Evolutionary conservation across 2,888 invertebrate species (phyloP).

Genomic region (Pachycephus smyrnensis): DNA sequence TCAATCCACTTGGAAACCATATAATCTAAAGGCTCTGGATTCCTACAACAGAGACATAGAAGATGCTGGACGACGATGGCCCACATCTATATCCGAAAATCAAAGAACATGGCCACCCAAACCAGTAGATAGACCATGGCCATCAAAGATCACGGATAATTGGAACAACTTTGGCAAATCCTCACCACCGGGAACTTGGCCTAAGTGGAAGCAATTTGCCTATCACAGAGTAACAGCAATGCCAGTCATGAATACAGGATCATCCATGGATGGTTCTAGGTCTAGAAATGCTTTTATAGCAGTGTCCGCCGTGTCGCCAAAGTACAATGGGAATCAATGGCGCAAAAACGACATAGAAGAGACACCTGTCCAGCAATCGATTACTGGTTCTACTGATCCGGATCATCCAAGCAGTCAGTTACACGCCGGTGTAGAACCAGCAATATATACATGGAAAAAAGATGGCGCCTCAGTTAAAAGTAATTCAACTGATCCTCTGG

Average conservation of each 20-base stretch:
- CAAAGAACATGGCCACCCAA: conserved; percentile 32
- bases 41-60: conserved; percentile 18
- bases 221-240: conserved; percentile 58
- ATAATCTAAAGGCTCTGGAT: conserved; percentile 36
- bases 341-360: conserved; percentile 58
- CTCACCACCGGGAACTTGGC: conserved; percentile 44
- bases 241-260: conserved; percentile 50
- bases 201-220: conserved; percentile 61
- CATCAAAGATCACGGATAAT: conserved; percentile 38
- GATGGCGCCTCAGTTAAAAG: conserved; percentile 29
- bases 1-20: conserved; percentile 49
- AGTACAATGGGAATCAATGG: conserved; percentile 55
- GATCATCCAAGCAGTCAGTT: conserved; percentile 49
- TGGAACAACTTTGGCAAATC: conserved; percentile 47
- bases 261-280: conserved; percentile 39
- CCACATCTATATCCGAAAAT: conserved; percentile 2
- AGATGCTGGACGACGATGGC: conserved; percentile 28
- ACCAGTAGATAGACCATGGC: conserved; percentile 29
- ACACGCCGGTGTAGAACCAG: conserved; percentile 35
- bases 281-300: conserved; percentile 59
- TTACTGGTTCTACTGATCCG: conserved; percentile 32
- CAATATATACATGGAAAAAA: conserved; percentile 51
- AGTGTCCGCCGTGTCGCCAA: conserved; percentile 55
- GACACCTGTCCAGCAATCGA: conserved; percentile 24
- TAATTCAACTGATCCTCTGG: conserved; percentile 46